Evolutionary conservation across 2,888 invertebrate species (phyloP).

Genomic region (Hybos culiciformis): DNA sequence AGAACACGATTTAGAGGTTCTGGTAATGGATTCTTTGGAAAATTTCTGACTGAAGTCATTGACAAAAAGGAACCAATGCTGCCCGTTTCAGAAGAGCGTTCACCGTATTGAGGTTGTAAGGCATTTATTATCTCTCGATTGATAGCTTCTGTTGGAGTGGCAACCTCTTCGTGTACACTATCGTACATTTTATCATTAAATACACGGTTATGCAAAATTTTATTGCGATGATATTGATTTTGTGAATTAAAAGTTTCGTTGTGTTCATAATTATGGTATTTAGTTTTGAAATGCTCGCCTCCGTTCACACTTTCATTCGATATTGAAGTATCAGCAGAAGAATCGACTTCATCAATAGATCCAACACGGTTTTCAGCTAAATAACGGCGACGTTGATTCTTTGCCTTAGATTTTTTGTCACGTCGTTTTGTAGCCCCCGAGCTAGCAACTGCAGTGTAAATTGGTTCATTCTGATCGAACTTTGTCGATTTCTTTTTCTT

Average conservation of each 20-base stretch:
- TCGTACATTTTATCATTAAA: constrained; percentile 21
- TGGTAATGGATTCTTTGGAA: constrained; percentile 61
- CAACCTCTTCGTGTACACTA: constrained; percentile 15
- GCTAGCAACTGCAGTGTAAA: constrained; percentile 29
- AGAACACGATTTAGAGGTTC: constrained; percentile 66
- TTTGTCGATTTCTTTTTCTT: constrained; percentile 20
- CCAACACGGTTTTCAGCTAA: constrained; percentile 34
- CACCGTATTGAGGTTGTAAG: constrained; percentile 22
- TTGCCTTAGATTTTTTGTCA: constrained; percentile 19
- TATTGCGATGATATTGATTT: constrained; percentile 32
- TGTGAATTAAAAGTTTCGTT: constrained; percentile 33
- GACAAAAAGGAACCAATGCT: constrained; percentile 68
- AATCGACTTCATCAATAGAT: constrained; percentile 28
- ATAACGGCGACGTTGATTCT: constrained; percentile 31
- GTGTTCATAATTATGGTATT: constrained; percentile 26
- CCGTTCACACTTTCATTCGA: constrained; percentile 22
- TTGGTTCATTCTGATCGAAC: constrained; percentile 20
- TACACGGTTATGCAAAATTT: constrained; percentile 25
- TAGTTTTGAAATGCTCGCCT: constrained; percentile 20
- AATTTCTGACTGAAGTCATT: constrained; percentile 76
- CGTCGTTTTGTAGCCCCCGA: constrained; percentile 24
- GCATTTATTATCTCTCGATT: constrained; percentile 29
- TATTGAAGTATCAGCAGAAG: constrained; percentile 25
- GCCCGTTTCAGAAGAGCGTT: constrained; percentile 36
- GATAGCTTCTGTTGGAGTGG: constrained; percentile 26